Evolutionary conservation across 2,113 vertebrate genomes (phyloP), one percentile per base, ranked within the genome.

Genomic region (Rostratula benghalensis): DNA sequence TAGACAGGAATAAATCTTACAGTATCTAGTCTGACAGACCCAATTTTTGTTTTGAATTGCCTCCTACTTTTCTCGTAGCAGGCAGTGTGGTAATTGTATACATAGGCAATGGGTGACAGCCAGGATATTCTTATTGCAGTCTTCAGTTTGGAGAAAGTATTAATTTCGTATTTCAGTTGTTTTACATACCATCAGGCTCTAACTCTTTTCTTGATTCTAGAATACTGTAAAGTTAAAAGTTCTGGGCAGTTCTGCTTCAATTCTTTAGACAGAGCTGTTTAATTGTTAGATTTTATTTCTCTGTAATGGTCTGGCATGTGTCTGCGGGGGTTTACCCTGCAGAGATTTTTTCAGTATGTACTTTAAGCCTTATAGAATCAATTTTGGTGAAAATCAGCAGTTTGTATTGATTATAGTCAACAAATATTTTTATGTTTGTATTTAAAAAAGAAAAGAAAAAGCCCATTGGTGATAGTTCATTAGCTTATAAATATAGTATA

Each of bases 401-500:
- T 93, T 94, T 78, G 12, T 93, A 75, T 96, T 94, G 94, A 93
- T 91, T 94, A 68, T 77, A 92, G 93, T 92, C 90, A 93, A 91
- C 80, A 69, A 92, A 94, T 89, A 79, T 94, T 96, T 86, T 95
- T 93, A 94, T 81, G 83, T 97, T 97, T 95, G 84, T 94, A 81
- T 97, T 88, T 92, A 10, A 95, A 94, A 96, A 35, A 33, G 10
- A 15, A 25, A 45, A 59, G 35, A 50, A 79, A 77, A 92, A 71
- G 75, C 97, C 97, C 97, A 82, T 94, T 97, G 97, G 93, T 97
- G 91, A 93, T 81, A 97, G 95, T 96, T 97, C 96, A 94, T 98
- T 89, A 87, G 91, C 94, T 97, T 91, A 93, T 96, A 97, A 98
- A 97, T 98, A 97, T 94, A 96, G 96, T 94, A 97, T 94, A 94